Conservation (phyloP, 2,888 invertebrate species). For the Megamerina dolium region DNA sequence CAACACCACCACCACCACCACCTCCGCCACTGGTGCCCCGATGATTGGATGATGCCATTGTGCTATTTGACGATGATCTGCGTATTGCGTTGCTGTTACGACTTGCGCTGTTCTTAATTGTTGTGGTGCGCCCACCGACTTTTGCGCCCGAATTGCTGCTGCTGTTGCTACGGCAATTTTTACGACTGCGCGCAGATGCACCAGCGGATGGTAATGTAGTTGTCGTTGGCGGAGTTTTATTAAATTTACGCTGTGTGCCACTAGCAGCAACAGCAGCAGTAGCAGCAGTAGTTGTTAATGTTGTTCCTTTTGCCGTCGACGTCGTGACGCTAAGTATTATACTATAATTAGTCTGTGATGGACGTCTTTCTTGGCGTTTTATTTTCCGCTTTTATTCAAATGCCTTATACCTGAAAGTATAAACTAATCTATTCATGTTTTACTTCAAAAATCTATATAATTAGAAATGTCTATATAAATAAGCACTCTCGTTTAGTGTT, state of each 20-base stretch:
- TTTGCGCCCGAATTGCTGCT: slow-evolving; percentile 32
- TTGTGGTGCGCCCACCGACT: slow-evolving; percentile 29
- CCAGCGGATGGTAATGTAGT: slow-evolving; percentile 11
- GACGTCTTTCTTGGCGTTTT: no score
- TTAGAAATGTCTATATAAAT: no score
- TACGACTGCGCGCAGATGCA: slow-evolving; percentile 21
- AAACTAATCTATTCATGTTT: no score
- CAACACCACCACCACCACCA: slow-evolving; percentile 29
- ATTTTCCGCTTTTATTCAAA: no score
- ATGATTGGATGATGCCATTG: slow-evolving; percentile 51
- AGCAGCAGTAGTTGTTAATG: slow-evolving; percentile 35
- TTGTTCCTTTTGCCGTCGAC: slow-evolving; percentile 30
- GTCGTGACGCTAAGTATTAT: no score
- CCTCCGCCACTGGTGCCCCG: slow-evolving; percentile 26
- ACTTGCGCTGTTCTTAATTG: slow-evolving; percentile 46
- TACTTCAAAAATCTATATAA: no score
- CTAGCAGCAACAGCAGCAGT: slow-evolving; percentile 36
- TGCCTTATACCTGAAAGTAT: no score
- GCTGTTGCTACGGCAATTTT: slow-evolving; percentile 24
- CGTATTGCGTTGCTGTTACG: slow-evolving; percentile 49
- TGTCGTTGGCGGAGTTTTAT: slow-evolving; percentile 23
- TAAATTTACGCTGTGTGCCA: slow-evolving; percentile 21
- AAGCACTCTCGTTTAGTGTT: no score
- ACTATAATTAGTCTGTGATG: no score
- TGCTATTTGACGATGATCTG: slow-evolving; percentile 50